Evolutionary conservation across 1,140 invertebrate genomes (phyloP).

Genomic region (Ctenoplectra terminalis): DNA sequence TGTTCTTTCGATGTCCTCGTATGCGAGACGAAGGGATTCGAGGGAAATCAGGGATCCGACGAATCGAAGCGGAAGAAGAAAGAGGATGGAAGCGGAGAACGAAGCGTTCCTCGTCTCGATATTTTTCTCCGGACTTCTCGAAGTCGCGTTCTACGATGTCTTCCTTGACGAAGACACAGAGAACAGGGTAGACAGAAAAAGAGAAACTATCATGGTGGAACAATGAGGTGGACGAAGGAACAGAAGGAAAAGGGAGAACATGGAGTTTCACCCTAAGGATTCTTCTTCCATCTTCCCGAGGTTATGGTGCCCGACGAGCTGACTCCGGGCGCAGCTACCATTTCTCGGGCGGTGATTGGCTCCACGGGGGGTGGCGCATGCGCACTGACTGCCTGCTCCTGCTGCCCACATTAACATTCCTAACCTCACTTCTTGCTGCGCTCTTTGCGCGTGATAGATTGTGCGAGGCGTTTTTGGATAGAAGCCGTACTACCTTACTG

Average conservation of each 20-base stretch:
- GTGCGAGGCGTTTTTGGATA: conserved; percentile 72
- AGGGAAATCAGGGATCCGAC: not conserved
- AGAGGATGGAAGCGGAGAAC: not conserved
- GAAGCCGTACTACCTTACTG: conserved; percentile 37
- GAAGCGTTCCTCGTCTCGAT: conserved; percentile 6
- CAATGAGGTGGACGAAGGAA: conserved; percentile 20
- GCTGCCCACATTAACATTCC: conserved; percentile 80
- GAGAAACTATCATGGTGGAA: conserved; percentile 17
- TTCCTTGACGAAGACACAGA: conserved; percentile 37
- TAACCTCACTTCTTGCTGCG: conserved; percentile 76
- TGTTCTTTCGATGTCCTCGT: not conserved
- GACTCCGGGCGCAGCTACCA: conserved; percentile 79
- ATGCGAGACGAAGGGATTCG: not conserved
- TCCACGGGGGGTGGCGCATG: conserved; percentile 80
- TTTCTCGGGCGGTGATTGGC: conserved; percentile 82
- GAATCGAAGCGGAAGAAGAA: not conserved
- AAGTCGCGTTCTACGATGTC: conserved; percentile 28
- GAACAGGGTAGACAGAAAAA: conserved; percentile 20
- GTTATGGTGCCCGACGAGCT: conserved; percentile 69
- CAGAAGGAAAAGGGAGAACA: conserved; percentile 49
- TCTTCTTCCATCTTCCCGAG: conserved; percentile 69
- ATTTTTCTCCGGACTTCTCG: conserved; percentile 26
- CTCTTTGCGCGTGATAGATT: conserved; percentile 79
- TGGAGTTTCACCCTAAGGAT: conserved; percentile 49
- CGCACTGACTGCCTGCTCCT: conserved; percentile 72